Base-by-base conservation (phyloP, 1,140 invertebrate species). In the Papilio dardanus region DNA sequence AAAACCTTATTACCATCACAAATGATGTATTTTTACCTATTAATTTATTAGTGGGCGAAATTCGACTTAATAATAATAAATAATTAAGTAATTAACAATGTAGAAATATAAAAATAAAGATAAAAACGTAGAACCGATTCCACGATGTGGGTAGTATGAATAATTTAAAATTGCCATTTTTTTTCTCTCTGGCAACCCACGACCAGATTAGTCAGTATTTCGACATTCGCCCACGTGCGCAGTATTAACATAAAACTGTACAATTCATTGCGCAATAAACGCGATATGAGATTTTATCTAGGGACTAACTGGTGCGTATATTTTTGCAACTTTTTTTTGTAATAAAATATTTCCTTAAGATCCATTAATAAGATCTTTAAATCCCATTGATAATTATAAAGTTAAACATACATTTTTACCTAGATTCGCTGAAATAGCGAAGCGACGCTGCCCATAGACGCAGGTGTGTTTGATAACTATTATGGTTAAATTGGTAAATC, bases 151-250 rank as follows among this genome's bases (percentile, higher is more conserved):
- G 90, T 81, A 90, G 90, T 81, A 85, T 91, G 85, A 85, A 92
- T 92, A 92, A 92, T 92, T 90, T 90, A 84, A 92, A 92, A 92
- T 92, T 91, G 88, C 88, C 88, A 90, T 91, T 91, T 92, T 84
- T 87, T 68, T 92, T 92, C 90, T 86, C 79, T 74, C 81, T 77
- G 83, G 77, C 89, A 81, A 81, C 90, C 90, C 90, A 92, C 90
- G 84, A 77, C 77, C 81, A 75, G 88, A 87, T 92, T 92, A 92
- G 90, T 92, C 90, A 92, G 89, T 88, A 85, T 90, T 91, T 90
- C 90, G 88, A 90, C 90, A 92, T 90, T 84, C 84, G 82, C 89
- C 89, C 83, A 89, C 88, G 78, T 79, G 82, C 79, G 69, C 54
- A 84, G 86, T 91, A 91, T 92, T 91, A 91, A 90, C 89, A 91